These are phyloP conservation scores for Platorchestia sp. DNA, from an alignment of 1,140 invertebrate species.

Conservation along the genomic window DNA sequence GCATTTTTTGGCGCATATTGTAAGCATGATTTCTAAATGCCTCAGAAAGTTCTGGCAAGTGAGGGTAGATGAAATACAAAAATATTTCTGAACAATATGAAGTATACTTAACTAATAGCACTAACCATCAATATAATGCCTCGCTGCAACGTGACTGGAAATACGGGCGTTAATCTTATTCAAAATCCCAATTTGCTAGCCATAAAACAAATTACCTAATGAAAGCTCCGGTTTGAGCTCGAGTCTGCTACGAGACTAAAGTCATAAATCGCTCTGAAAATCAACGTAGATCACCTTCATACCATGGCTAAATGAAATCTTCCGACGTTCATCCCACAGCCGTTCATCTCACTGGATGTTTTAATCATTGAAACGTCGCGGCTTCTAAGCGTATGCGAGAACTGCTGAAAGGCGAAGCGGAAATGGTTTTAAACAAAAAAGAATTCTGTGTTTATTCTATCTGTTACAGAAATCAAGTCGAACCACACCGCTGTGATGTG, in stretches of 20 bases:
- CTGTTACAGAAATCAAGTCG: neutral
- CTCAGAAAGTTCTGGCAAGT: neutral
- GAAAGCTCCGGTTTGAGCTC: neutral
- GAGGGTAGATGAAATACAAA: neutral
- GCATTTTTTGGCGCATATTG: neutral
- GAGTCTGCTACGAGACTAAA: neutral
- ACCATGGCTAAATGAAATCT: conserved; percentile 39
- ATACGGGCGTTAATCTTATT: neutral
- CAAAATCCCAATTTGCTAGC: neutral
- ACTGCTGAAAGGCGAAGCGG: conserved; percentile 9
- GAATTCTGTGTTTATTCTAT: neutral
- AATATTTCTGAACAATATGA: neutral
- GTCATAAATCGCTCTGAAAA: conserved; percentile 23
- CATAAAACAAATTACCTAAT: neutral
- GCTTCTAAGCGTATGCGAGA: neutral
- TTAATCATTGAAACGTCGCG: conserved; percentile 26
- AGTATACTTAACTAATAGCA: neutral
- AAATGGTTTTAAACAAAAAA: neutral
- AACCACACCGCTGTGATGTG: neutral
- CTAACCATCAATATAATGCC: neutral
- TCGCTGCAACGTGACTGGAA: neutral
- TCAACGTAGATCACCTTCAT: conserved; percentile 33
- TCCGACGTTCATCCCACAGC: conserved; percentile 37
- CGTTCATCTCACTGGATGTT: neutral
- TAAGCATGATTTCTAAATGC: neutral